phyloP scores from a whole-genome alignment of 2,113 vertebrate species.

The Brevimyrus niger region DNA sequence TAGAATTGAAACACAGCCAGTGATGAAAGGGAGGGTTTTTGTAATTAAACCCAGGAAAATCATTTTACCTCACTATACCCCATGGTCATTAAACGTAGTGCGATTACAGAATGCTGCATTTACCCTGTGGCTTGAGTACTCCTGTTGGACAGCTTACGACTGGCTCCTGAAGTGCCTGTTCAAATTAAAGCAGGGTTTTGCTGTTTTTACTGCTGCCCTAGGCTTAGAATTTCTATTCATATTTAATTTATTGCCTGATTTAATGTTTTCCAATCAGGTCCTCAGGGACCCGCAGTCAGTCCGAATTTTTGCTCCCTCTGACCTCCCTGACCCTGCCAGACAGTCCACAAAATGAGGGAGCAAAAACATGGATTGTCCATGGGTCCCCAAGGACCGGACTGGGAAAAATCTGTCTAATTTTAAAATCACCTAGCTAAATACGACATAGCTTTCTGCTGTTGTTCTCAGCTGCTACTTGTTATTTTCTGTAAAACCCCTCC shows the following conservation, averaged over 20 bases:
- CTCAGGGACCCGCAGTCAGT: not conserved
- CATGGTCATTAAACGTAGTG: not conserved
- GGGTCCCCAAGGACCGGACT: not conserved
- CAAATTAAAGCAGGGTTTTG: not conserved
- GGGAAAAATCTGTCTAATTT: not conserved
- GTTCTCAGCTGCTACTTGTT: not conserved
- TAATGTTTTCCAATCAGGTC: not conserved
- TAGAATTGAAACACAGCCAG: not conserved
- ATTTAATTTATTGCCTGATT: not conserved
- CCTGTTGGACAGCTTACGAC: not conserved
- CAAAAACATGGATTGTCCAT: not conserved
- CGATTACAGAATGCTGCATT: not conserved
- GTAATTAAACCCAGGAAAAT: not conserved
- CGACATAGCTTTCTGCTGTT: not conserved
- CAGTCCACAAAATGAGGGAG: not conserved
- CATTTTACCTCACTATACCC: not conserved
- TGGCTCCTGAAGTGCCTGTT: not conserved
- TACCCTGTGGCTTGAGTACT: not conserved
- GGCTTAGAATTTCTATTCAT: not conserved
- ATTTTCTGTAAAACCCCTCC: not conserved
- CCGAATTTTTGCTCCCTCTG: not conserved
- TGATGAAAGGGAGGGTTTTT: not conserved
- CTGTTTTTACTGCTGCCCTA: not conserved
- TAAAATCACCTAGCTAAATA: not conserved
- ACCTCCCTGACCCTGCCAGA: not conserved